Evolutionary conservation across 35 echinoderm and acorn worm genomes (phyloP).

Genomic region (Hemicentrotus pulcherrimus): DNA sequence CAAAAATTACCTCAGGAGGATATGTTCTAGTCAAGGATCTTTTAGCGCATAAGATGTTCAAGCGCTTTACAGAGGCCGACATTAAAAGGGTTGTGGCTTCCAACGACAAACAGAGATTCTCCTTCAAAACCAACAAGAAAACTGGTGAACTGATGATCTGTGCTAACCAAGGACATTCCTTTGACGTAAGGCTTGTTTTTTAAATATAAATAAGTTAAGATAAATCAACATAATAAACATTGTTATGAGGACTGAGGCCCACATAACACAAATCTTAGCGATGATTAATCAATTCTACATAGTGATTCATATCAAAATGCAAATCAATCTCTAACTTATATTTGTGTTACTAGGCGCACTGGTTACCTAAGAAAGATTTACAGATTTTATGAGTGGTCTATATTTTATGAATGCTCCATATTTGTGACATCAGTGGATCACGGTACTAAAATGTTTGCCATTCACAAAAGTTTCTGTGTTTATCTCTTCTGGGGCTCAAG

Average conservation of each 20-base stretch:
- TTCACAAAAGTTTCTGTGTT: too few relatives aligned
- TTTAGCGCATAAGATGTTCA: constrained; percentile 69
- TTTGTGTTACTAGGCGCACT: too few relatives aligned
- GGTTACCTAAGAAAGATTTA: not conserved
- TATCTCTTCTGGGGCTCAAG: not conserved
- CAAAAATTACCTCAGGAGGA: constrained; percentile 43
- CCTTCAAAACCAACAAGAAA: constrained; percentile 43
- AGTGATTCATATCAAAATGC: too few relatives aligned
- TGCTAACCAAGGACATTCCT: constrained; percentile 92
- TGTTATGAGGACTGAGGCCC: not conserved
- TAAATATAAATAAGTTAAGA: not conserved
- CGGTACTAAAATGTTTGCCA: not conserved
- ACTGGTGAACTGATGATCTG: constrained; percentile 60
- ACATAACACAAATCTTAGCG: too few relatives aligned
- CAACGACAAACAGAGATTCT: constrained; percentile 81
- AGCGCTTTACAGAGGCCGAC: constrained; percentile 50
- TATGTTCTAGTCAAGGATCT: constrained; percentile 72
- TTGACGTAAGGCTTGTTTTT: constrained; percentile 43
- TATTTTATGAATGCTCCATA: not conserved
- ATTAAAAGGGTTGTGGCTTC: constrained; percentile 61
- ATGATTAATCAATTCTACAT: too few relatives aligned
- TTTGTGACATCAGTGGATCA: not conserved
- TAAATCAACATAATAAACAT: not conserved
- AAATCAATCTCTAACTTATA: too few relatives aligned
- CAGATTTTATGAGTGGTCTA: not conserved